phyloP scores from a whole-genome alignment of 2,888 invertebrate species.

The Himalopsyche tibetana region DNA sequence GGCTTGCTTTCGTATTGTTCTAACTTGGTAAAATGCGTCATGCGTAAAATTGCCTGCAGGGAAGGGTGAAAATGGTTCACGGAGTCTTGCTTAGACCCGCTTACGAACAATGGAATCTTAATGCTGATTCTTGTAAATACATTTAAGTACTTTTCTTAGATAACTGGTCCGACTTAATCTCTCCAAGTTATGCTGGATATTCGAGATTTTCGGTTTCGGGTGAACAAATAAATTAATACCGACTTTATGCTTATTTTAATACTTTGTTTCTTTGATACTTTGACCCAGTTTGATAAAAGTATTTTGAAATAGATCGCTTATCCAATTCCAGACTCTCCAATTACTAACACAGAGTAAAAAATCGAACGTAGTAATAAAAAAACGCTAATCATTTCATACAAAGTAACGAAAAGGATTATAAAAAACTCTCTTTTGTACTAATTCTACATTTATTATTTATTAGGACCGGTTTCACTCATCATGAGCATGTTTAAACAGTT shows the following conservation, averaged over 20 bases:
- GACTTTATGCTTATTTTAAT: conserved; percentile 15
- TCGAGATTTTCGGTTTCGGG: not conserved
- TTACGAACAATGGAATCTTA: conserved; percentile 30
- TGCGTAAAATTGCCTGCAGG: conserved; percentile 21
- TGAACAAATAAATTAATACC: conserved; percentile 21
- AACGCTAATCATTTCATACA: too few species aligned
- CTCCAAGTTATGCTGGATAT: conserved; percentile 15
- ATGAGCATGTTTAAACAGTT: too few species aligned
- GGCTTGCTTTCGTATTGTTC: conserved; percentile 22
- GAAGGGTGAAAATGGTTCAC: conserved; percentile 30
- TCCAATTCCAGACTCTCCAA: not conserved
- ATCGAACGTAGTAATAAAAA: too few species aligned
- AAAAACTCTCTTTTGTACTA: too few species aligned
- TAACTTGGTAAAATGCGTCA: conserved; percentile 19
- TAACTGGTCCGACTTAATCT: conserved; percentile 22
- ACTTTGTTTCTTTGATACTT: conserved; percentile 34
- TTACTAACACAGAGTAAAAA: too few species aligned
- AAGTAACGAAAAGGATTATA: too few species aligned
- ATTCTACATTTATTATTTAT: too few species aligned
- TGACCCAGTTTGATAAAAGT: not conserved
- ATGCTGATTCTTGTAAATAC: conserved; percentile 34
- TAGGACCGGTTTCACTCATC: too few species aligned
- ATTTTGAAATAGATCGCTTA: not conserved
- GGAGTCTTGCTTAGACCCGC: conserved; percentile 6
- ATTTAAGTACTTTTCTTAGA: conserved; percentile 26